Evolutionary conservation across 1,140 invertebrate species (phyloP).

Genomic region (Camponotus pennsylvanicus): DNA sequence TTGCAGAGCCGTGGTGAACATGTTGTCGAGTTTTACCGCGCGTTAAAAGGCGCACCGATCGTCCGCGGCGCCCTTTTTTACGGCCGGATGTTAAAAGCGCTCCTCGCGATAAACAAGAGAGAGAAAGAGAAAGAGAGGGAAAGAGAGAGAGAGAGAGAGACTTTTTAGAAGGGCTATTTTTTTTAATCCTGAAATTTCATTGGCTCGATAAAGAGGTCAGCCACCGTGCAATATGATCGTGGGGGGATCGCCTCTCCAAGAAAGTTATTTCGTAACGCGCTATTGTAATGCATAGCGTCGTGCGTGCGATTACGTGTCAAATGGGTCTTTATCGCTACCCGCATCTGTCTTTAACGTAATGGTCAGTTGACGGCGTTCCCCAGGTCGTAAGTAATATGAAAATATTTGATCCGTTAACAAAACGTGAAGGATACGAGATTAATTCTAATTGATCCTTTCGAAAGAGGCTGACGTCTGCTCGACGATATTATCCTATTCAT

Average conservation of each 20-base stretch:
- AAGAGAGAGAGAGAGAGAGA: conserved; percentile 22
- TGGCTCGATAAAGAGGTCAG: conserved; percentile 58
- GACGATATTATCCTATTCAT: neutral
- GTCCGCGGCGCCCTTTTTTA: conserved; percentile 63
- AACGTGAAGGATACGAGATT: conserved; percentile 43
- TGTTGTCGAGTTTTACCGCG: conserved; percentile 40
- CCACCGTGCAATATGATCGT: conserved; percentile 51
- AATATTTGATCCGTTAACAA: conserved; percentile 57
- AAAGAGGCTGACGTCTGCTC: neutral
- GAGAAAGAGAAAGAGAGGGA: conserved; percentile 29
- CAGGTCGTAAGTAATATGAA: conserved; percentile 49
- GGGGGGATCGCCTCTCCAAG: conserved; percentile 1
- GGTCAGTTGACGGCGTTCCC: conserved; percentile 21
- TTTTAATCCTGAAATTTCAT: conserved; percentile 64
- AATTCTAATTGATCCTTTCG: conserved; percentile 29
- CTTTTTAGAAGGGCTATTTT: conserved; percentile 40
- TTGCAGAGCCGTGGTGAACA: conserved; percentile 17
- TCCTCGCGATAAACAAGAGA: conserved; percentile 50
- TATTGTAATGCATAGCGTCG: conserved; percentile 42
- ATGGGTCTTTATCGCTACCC: conserved; percentile 71
- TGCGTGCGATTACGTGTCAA: conserved; percentile 65
- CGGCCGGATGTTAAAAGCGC: conserved; percentile 63
- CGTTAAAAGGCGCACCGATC: conserved; percentile 48
- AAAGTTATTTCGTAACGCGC: conserved; percentile 31
- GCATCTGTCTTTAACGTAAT: conserved; percentile 56